Evolutionary conservation across 2,888 invertebrate genomes (phyloP).

Genomic region (Drosophila anceps): DNA sequence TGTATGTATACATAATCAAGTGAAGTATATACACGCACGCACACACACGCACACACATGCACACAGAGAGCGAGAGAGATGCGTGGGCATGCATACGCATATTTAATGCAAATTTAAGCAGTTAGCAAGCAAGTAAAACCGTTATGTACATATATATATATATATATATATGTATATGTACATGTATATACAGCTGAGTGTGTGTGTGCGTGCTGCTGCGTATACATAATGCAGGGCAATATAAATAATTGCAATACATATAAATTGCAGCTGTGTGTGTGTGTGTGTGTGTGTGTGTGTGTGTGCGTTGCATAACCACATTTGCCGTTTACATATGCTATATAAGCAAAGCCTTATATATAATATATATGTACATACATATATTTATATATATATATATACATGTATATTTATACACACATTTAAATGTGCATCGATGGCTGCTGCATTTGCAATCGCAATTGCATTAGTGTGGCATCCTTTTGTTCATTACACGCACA

Average conservation of each 20-base stretch:
- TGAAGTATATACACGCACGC: slow-evolving; percentile 25
- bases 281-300: slow-evolving; percentile 28
- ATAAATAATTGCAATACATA: slow-evolving; percentile 79
- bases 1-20: slow-evolving; percentile 34
- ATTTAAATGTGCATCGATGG: slow-evolving; percentile 50
- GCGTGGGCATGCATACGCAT: slow-evolving; percentile 64
- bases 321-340: slow-evolving; percentile 56
- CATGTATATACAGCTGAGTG: slow-evolving; percentile 12
- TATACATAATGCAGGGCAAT: slow-evolving; percentile 79
- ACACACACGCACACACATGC: too few species aligned
- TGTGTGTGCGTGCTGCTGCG: slow-evolving; percentile 44
- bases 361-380: slow-evolving; percentile 3
- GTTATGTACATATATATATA: slow-evolving; percentile 51
- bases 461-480: slow-evolving; percentile 75
- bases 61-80: neutral
- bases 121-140: slow-evolving; percentile 79
- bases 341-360: slow-evolving; percentile 19
- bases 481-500: slow-evolving; percentile 76
- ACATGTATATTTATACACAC: slow-evolving; percentile 4
- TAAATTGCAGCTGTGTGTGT: slow-evolving; percentile 36
- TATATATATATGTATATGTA: slow-evolving; percentile 44
- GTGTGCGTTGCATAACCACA: slow-evolving; percentile 71
- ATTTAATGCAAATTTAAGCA: slow-evolving; percentile 82
- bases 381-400: neutral
- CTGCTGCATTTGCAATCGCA: slow-evolving; percentile 35